phyloP scores from a whole-genome alignment of 2,888 invertebrate genomes.

The Drosophila imparisetae region DNA sequence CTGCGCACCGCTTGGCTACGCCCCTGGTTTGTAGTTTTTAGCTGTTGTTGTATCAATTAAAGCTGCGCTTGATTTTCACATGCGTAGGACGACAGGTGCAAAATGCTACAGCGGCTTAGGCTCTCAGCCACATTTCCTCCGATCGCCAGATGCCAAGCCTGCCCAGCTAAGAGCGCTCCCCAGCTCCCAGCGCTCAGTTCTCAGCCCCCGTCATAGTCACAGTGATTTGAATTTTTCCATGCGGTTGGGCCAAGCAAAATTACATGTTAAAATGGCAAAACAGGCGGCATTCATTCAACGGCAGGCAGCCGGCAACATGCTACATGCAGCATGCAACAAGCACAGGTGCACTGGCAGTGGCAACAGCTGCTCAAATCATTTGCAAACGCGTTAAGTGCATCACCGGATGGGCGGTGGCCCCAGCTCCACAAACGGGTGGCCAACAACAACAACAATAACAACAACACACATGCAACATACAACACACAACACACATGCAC shows the following conservation, averaged over 20 bases:
- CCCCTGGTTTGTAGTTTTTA: slow-evolving; percentile 30
- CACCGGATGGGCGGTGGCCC: slow-evolving; percentile 69
- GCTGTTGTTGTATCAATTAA: slow-evolving; percentile 75
- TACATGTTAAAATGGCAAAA: slow-evolving; percentile 49
- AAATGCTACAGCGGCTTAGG: slow-evolving; percentile 71
- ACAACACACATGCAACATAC: slow-evolving; percentile 8
- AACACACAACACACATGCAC: slow-evolving; percentile 13
- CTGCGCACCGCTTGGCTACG: not conserved
- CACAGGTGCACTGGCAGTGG: slow-evolving; percentile 57
- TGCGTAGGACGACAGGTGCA: slow-evolving; percentile 79
- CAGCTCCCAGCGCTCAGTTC: not conserved
- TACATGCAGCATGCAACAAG: slow-evolving; percentile 19
- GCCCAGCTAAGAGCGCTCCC: slow-evolving; percentile 21
- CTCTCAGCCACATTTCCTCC: not conserved
- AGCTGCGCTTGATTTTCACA: slow-evolving; percentile 78
- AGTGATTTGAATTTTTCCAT: slow-evolving; percentile 76
- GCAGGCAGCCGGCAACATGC: slow-evolving; percentile 5
- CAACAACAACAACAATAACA: slow-evolving; percentile 2
- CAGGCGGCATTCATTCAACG: slow-evolving; percentile 48
- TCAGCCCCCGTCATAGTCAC: slow-evolving; percentile 27
- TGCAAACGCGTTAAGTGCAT: slow-evolving; percentile 77
- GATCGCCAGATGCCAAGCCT: slow-evolving; percentile 10
- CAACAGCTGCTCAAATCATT: slow-evolving; percentile 72
- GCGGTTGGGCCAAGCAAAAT: slow-evolving; percentile 61
- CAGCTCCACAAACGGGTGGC: slow-evolving; percentile 45